These are phyloP conservation scores for Leptarthrus brevirostris DNA, from an alignment of 2,888 invertebrate species.

Conservation along the genomic window DNA sequence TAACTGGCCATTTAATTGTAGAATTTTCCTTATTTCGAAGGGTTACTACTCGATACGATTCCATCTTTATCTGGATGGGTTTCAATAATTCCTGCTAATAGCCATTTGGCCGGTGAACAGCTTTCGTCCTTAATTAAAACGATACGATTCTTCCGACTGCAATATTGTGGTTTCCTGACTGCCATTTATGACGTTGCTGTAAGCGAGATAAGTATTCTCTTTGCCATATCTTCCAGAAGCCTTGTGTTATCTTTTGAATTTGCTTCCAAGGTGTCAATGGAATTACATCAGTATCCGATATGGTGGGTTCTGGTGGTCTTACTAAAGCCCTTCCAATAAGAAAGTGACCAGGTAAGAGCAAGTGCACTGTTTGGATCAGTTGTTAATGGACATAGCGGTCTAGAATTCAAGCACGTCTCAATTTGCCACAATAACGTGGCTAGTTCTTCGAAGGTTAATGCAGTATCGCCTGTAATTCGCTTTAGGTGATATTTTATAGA, in stretches of 20 bases:
- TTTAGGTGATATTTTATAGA: too few species aligned
- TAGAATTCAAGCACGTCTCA: too few species aligned
- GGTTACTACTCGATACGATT: too few species aligned
- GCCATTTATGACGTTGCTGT: neutral
- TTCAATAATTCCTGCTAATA: neutral
- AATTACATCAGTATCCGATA: neutral
- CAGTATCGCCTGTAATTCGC: too few species aligned
- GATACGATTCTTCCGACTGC: neutral
- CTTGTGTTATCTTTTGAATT: neutral
- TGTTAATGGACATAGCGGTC: too few species aligned
- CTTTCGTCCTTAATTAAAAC: neutral
- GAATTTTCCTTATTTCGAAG: too few species aligned
- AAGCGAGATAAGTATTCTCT: neutral
- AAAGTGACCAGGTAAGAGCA: constrained; percentile 41
- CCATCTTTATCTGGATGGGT: neutral
- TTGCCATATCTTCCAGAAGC: neutral
- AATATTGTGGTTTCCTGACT: neutral
- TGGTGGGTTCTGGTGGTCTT: too few species aligned
- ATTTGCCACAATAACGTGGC: too few species aligned
- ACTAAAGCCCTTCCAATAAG: too few species aligned
- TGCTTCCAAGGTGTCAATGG: neutral
- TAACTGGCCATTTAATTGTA: too few species aligned
- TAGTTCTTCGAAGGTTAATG: too few species aligned
- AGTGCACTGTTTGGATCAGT: too few species aligned
- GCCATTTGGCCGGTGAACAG: neutral